Evolutionary conservation across 2,113 vertebrate genomes (phyloP).

Genomic region (Heterocephalus glaber): DNA sequence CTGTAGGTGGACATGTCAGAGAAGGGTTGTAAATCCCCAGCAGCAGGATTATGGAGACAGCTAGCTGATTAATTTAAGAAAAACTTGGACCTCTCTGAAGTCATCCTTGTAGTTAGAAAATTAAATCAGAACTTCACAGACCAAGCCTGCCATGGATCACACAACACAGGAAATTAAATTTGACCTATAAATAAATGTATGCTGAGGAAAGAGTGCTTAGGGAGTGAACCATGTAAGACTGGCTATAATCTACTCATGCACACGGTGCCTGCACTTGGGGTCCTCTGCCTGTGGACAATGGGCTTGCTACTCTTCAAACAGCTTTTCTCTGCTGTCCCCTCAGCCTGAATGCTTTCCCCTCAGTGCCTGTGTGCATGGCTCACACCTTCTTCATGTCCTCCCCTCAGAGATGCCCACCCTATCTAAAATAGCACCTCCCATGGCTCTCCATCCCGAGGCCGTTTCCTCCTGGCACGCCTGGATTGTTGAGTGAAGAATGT

Average conservation of each 20-base stretch:
- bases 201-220: neutral
- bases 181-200: conserved; percentile 57
- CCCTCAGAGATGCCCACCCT: neutral
- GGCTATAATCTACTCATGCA: neutral
- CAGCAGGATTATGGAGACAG: neutral
- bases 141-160: neutral
- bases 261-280: too few species aligned
- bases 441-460: neutral
- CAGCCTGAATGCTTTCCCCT: neutral
- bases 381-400: neutral
- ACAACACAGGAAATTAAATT: conserved; percentile 62
- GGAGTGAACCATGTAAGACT: neutral
- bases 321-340: neutral
- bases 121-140: conserved; percentile 40
- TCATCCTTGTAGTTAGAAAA: conserved; percentile 48
- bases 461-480: neutral
- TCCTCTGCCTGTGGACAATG: neutral
- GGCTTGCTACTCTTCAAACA: neutral
- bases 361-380: accelerated
- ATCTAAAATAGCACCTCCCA: neutral
- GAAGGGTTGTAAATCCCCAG: neutral
- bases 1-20: neutral
- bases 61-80: neutral
- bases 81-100: conserved; percentile 51
- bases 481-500: neutral